Percentiles rank a stretch among this genome's conserved stretches.
These are phyloP conservation scores for Parelbella ahira DNA, from an alignment of 2,888 invertebrate species.

Conservation along the genomic window DNA sequence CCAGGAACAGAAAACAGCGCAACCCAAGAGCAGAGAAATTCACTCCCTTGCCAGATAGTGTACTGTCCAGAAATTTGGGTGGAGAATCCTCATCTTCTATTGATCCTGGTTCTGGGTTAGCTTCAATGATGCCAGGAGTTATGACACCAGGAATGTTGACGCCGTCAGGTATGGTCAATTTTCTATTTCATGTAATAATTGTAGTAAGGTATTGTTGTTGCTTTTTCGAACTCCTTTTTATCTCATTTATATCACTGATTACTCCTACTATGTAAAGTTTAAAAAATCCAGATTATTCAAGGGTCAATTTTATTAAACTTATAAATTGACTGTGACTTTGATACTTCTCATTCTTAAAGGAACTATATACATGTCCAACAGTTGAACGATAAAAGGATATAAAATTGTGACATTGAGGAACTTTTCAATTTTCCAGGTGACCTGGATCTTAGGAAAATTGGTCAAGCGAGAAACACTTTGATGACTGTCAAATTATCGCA, in stretches of 20 bases:
- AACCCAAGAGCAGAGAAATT: conserved; percentile 98
- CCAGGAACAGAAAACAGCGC: conserved; percentile 96
- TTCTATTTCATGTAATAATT: too few relatives aligned
- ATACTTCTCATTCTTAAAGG: too few relatives aligned
- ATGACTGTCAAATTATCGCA: conserved; percentile 99
- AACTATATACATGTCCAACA: too few relatives aligned
- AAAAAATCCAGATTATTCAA: too few relatives aligned
- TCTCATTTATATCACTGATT: too few relatives aligned
- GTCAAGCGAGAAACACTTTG: conserved; percentile 98
- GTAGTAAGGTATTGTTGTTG: too few relatives aligned
- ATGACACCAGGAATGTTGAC: conserved; percentile 93
- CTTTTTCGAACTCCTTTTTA: too few relatives aligned
- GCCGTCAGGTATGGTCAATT: conserved; percentile 88
- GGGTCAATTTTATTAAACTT: too few relatives aligned
- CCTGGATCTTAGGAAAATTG: conserved; percentile 98
- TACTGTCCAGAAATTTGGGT: conserved; percentile 91
- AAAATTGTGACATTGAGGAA: too few relatives aligned
- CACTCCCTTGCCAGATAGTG: conserved; percentile 98
- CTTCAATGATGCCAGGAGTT: conserved; percentile 93
- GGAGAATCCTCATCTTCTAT: conserved; percentile 89
- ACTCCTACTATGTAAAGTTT: too few relatives aligned
- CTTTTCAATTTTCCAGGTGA: conserved; percentile 84
- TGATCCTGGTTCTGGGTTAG: conserved; percentile 91
- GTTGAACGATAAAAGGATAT: too few relatives aligned
- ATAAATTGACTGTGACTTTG: too few relatives aligned